Percentiles rank a stretch among this genome's conserved stretches.
These are phyloP conservation scores for Bombus sylvicola DNA, from an alignment of 1,140 invertebrate species.

Conservation along the genomic window DNA sequence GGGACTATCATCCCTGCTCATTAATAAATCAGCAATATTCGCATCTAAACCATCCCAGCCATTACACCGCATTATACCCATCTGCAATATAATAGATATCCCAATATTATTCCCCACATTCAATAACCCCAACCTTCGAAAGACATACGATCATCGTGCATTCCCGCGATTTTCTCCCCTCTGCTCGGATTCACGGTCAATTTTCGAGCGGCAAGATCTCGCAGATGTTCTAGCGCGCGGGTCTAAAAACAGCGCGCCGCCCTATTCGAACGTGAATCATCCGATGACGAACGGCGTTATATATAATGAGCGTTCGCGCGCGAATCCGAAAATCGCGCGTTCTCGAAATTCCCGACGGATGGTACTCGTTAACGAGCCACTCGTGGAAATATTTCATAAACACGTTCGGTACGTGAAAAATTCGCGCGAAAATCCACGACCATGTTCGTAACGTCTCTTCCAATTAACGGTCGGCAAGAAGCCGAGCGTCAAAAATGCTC, in stretches of 20 bases:
- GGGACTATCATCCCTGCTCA: neutral
- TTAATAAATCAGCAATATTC: neutral
- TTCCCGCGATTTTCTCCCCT: neutral
- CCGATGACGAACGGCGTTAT: conserved; percentile 27
- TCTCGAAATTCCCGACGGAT: neutral
- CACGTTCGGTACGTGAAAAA: neutral
- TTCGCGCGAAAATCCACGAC: neutral
- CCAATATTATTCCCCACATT: neutral
- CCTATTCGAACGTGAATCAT: no score
- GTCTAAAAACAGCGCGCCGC: no score
- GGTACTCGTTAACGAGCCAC: neutral
- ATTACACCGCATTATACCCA: neutral
- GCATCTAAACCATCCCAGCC: neutral
- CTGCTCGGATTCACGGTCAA: conserved; percentile 15
- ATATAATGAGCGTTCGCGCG: conserved; percentile 14
- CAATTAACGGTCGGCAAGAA: conserved; percentile 4
- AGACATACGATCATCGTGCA: neutral
- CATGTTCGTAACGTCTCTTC: no score
- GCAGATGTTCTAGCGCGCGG: no score
- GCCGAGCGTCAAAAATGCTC: neutral
- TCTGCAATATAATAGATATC: neutral
- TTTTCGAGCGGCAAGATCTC: neutral
- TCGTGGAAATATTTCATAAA: conserved; percentile 5
- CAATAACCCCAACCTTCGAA: neutral
- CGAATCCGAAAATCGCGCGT: conserved; percentile 18